Base-by-base conservation (phyloP, 1,140 invertebrate species). In the Drosophila simulans region DNA sequence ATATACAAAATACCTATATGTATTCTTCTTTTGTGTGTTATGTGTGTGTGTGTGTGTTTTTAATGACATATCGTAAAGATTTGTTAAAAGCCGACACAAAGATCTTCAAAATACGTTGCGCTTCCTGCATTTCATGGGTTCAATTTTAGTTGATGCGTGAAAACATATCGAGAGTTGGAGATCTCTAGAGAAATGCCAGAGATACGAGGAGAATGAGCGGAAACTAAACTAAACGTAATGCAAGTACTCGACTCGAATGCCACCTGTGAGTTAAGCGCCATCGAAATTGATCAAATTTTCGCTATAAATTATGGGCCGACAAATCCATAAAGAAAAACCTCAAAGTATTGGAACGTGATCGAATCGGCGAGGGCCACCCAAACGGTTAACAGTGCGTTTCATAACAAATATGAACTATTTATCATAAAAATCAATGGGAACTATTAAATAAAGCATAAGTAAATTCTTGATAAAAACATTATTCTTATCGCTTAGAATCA, bases 11-110 rank as follows among this genome's bases (percentile, higher is more conserved):
- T 15, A 27, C 12, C 42, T 13, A 35, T 42, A 37, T 34, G 46
- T 46, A 27, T 34, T 12, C 45, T 31, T 54, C 37, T 66, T 62
- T 49, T 75, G 60, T 31, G 55, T 71, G 45, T 5, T 27, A 27
- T 27, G 25, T 77, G 25, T 70, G 46, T 59, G 46, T 60, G 49
- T 60, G 54, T 58, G 37, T 48, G 57, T 76, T 85, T 84, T 89
- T 89, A 89, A 89, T 89, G 84, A 89, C 84, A 89, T 89, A 83
- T 90, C 84, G 84, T 89, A 90, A 89, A 89, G 85, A 89, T 89
- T 89, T 89, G 85, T 86, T 85, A 86, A 86, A 85, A 85, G 77
- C 82, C 82, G 82, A 66, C 73, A 76, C 59, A 84, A 53, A 88
- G 76, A 84, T 84, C 76, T 88, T 72, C 64, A 55, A 74, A 85